A percentile compares a stretch with the other conserved stretches of the same genome.
These are phyloP conservation scores for Melanaphis sacchari DNA, from an alignment of 1,140 invertebrate species.

Conservation along the genomic window DNA sequence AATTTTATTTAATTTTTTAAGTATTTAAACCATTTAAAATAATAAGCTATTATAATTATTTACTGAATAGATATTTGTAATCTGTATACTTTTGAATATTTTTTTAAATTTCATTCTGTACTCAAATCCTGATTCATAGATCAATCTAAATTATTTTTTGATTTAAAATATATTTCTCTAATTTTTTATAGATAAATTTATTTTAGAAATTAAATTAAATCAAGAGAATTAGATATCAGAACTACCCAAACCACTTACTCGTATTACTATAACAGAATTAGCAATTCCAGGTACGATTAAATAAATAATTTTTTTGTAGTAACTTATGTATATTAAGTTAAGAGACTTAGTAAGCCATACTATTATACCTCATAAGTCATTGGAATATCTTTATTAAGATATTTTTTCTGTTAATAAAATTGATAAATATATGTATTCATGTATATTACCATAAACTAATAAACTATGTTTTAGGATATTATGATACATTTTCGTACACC, in stretches of 20 bases:
- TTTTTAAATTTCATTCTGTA: not conserved
- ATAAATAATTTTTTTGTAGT: conserved; percentile 2
- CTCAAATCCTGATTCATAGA: not conserved
- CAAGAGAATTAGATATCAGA: conserved; percentile 77
- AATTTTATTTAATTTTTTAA: not conserved
- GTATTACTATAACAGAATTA: conserved; percentile 72
- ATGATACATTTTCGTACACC: conserved; percentile 81
- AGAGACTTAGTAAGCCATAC: conserved; percentile 26
- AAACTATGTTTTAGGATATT: conserved; percentile 71
- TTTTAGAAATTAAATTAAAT: conserved; percentile 57
- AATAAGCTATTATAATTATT: not conserved
- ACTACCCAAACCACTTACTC: conserved; percentile 68
- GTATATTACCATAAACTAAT: not conserved
- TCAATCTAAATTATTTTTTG: not conserved
- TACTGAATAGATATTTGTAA: not conserved
- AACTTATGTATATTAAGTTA: not conserved
- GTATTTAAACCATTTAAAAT: not conserved
- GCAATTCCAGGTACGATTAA: conserved; percentile 74
- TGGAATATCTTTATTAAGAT: not conserved
- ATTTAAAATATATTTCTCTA: not conserved
- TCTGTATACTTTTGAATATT: not conserved
- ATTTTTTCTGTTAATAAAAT: conserved; percentile 55
- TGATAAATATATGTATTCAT: not conserved
- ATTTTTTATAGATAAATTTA: not conserved
- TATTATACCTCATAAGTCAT: not conserved